These are phyloP conservation scores for Esox niger DNA, from an alignment of 2,113 vertebrate genomes.

Conservation along the genomic window DNA sequence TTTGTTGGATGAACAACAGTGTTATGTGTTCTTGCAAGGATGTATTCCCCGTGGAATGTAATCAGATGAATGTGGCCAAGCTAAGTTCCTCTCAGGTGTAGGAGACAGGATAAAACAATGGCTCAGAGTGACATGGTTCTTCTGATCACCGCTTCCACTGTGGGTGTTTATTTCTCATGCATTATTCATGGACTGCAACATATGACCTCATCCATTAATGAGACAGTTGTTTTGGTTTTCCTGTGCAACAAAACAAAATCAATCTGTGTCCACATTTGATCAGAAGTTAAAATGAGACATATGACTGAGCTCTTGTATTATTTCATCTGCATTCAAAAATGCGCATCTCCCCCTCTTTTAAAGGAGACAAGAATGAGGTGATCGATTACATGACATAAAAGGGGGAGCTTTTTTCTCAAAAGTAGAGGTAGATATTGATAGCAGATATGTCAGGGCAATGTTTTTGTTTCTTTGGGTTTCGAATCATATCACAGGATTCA, in stretches of 20 bases:
- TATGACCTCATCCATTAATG: conserved; percentile 57
- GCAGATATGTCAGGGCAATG: neutral
- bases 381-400: conserved; percentile 51
- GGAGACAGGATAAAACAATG: conserved; percentile 40
- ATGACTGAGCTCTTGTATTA: conserved; percentile 29
- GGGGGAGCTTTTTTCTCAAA: conserved; percentile 16
- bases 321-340: conserved; percentile 26
- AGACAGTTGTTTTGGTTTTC: conserved; percentile 58
- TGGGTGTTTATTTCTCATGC: conserved; percentile 44
- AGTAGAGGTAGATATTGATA: conserved; percentile 20
- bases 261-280: conserved; percentile 45
- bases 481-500: neutral
- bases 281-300: conserved; percentile 22
- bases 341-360: conserved; percentile 11
- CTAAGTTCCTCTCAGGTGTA: conserved; percentile 21
- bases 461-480: neutral
- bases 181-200: conserved; percentile 54
- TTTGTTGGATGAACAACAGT: neutral
- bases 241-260: conserved; percentile 57
- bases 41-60: neutral
- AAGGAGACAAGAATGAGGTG: conserved; percentile 18
- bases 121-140: conserved; percentile 22
- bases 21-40: neutral
- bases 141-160: conserved; percentile 23
- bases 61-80: conserved; percentile 7